Evolutionary conservation across 2,888 invertebrate genomes (phyloP).

Genomic region (Elaeidobius kamerunicus): DNA sequence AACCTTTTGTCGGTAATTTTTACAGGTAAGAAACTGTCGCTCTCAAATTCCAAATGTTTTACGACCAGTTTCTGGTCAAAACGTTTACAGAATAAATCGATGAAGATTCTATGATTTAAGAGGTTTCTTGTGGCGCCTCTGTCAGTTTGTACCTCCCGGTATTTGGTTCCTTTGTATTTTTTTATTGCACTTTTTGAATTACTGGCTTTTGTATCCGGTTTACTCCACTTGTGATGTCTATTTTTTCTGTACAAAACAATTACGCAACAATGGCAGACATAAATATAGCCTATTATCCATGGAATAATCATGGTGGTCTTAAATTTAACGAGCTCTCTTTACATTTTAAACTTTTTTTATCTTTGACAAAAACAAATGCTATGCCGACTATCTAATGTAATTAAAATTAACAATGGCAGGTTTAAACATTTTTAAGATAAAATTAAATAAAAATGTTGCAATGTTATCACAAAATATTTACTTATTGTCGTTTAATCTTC

Average conservation of each 20-base stretch:
- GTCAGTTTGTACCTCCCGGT: slow-evolving; percentile 17
- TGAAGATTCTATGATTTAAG: slow-evolving; percentile 20
- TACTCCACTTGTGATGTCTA: slow-evolving; percentile 1
- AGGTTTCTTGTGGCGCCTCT: slow-evolving; percentile 20
- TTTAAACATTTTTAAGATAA: too few species aligned
- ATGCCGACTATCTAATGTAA: too few species aligned
- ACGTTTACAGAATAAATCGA: slow-evolving; percentile 25
- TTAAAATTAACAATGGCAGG: too few species aligned
- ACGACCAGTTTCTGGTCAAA: slow-evolving; percentile 22
- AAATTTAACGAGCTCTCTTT: too few species aligned
- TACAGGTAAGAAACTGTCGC: slow-evolving; percentile 18
- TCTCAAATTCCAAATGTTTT: slow-evolving; percentile 16
- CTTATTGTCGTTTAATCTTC: too few species aligned
- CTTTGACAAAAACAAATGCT: too few species aligned
- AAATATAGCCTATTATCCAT: too few species aligned
- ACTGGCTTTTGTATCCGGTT: background rate
- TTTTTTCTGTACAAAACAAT: background rate
- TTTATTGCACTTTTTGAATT: slow-evolving; percentile 9
- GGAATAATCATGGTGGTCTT: too few species aligned
- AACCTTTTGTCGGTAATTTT: slow-evolving; percentile 11
- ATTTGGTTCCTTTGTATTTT: slow-evolving; percentile 2
- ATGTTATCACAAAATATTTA: too few species aligned
- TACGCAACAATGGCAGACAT: too few species aligned
- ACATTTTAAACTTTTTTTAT: too few species aligned
- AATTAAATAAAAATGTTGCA: too few species aligned